Evolutionary conservation across 1,140 invertebrate species (phyloP), one percentile per base, ranked within the genome.

Genomic region (Pemphigus obesinymphae): DNA sequence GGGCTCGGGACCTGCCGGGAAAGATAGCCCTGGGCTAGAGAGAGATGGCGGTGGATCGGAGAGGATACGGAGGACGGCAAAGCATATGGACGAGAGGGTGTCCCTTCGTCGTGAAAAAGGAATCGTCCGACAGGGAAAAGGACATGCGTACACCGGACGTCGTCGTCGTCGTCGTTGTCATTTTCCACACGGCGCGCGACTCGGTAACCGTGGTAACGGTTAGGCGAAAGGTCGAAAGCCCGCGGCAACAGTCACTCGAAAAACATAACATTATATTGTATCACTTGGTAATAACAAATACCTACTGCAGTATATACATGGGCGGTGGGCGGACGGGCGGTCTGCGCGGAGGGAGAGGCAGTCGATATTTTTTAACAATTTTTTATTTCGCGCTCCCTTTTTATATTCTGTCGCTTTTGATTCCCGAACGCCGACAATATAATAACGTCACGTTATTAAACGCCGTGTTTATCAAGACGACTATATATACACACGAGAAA

Each of bases 211-310:
- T 80, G 37, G 76, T 2, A 5, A 80, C 55, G 76, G 15, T 34
- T 45, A n/a, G 34, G 11, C 50, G 29, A 80, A 80, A 80, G 76
- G 76, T 80, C 76, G 76, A 63, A 45, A 15, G 76, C 55, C 45
- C 34, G 48, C 76, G 76, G 76, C 76, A 80, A 80, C 76, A 80
- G 76, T 80, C 76, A 45, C 76, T 63, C 55, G 76, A 78, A 78
- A n/a, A 26, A 70, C 37, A 45, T 29, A 80, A 63, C 55, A 63
- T 80, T 80, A 43, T 80, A 63, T 80, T 78, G 73, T 78, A 58
- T 58, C 73, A 34, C 50, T 78, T 58, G 73, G 73, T 61, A 61
- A 80, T 63, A 63, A 80, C 76, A 63, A 80, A 80, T 78, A 80
- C 63, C 34, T 70, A 45, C 15, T 50, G 48, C 48, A 45, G 37